Evolutionary conservation across 2,797 vertebrate species (phyloP).

Genomic region (Spinus olivaceus): DNA sequence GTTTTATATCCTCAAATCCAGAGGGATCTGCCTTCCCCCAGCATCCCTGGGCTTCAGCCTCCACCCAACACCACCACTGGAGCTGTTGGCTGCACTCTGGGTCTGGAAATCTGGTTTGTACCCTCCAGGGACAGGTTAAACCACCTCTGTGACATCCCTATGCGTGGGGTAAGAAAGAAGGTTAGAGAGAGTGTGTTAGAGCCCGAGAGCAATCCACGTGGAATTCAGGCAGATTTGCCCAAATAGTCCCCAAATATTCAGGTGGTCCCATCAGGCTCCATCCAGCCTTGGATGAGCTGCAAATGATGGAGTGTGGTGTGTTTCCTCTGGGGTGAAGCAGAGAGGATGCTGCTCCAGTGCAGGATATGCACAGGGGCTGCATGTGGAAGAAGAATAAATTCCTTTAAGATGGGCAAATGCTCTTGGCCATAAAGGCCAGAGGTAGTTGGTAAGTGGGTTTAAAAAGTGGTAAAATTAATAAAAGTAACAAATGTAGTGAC

Average conservation of each 20-base stretch:
- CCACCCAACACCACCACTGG: not conserved
- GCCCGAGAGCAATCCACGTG: slow-evolving; percentile 4
- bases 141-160: not conserved
- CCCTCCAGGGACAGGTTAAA: not conserved
- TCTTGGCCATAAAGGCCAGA: not conserved
- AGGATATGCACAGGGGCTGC: not conserved
- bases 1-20: not conserved
- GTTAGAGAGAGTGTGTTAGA: not conserved
- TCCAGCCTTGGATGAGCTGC: not conserved
- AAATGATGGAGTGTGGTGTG: not conserved
- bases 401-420: not conserved
- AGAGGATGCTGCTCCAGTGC: not conserved
- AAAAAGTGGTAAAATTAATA: not conserved
- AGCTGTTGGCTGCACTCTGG: not conserved
- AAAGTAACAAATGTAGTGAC: not conserved
- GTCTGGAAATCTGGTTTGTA: not conserved
- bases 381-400: not conserved
- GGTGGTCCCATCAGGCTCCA: not conserved
- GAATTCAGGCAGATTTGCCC: slow-evolving; percentile 52
- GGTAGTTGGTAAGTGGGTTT: not conserved
- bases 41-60: not conserved
- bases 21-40: not conserved
- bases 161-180: not conserved
- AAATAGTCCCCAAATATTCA: not conserved
- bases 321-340: not conserved